phyloP scores from a whole-genome alignment of 2,113 vertebrate species.

The Apeltes quadracus region DNA sequence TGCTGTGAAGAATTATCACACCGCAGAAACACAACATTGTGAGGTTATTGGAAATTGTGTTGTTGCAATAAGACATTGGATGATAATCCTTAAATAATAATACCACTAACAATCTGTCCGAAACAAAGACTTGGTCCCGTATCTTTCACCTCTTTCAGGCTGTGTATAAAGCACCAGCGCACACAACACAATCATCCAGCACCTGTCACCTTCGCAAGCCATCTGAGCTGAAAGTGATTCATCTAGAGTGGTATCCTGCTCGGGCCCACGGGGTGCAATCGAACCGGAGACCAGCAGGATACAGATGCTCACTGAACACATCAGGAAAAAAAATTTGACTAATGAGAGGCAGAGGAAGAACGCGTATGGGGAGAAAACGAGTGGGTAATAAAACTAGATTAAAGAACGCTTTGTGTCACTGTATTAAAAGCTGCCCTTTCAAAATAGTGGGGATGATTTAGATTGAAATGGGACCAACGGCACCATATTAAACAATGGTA shows the following conservation, averaged over 20 bases:
- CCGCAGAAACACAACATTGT: background rate
- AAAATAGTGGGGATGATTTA: background rate
- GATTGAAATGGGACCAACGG: background rate
- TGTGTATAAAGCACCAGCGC: background rate
- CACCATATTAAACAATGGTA: background rate
- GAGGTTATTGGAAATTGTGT: background rate
- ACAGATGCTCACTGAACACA: conserved; percentile 13
- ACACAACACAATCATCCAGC: background rate
- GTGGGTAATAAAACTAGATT: background rate
- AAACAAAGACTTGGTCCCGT: background rate
- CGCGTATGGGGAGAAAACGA: background rate
- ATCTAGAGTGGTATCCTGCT: conserved; percentile 54
- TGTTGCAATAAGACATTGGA: background rate
- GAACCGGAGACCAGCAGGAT: conserved; percentile 37
- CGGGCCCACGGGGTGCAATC: conserved; percentile 30
- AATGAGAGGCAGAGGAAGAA: too few species aligned
- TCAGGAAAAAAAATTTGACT: background rate
- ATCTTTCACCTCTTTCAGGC: background rate
- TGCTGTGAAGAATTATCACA: conserved; percentile 13
- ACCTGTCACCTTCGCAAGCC: conserved; percentile 23
- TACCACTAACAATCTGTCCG: background rate
- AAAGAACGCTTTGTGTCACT: background rate
- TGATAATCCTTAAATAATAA: background rate
- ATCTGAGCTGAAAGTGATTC: conserved; percentile 58
- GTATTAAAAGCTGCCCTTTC: background rate